Base-by-base conservation (phyloP, 2,113 vertebrate species). In the Oncorhynchus masou region DNA sequence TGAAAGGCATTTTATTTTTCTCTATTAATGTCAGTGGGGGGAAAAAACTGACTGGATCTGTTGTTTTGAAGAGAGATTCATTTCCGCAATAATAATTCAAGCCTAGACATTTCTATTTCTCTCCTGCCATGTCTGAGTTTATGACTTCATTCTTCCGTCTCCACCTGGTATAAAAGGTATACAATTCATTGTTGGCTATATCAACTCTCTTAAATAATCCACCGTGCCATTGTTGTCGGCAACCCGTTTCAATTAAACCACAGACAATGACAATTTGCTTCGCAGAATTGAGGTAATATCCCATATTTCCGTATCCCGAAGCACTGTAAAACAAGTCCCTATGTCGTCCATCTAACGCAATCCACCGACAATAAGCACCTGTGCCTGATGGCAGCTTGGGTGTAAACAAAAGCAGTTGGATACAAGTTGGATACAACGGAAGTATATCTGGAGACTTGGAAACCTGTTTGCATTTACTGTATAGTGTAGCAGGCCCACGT, bases 1-100 rank as follows among this genome's bases (percentile, higher is more conserved):
- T 72, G 70, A 77, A 54, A 29, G 34, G 34, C 62, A 69, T 75
- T 49, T 70, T 27, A 29, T 69, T 62, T 39, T 29, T 70, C 51
- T 45, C 60, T 74, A 45, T 76, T 79, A 67, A 48, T 75, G 76
- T 67, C 78, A 34, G 51, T 22, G 5, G 25, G 5, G n/a, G 74
- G 19, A 39, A 34, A 48, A 29, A 60, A 39, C 15, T 19, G 4
- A 57, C 49, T 19, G 49, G 1, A 54, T 25, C 70, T 29, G 65
- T 67, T 29, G 25, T 67, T 25, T 8, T 64, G 20, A n/a, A 67
- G 25, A 22, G 6, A 62, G 12, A 29, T 5, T 66, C 11, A 29
- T 66, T 66, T 66, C 25, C 9, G 16, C 22, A 66, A 45, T 25
- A 9, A 20, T 69, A 69, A 69, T 22, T 69, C 5, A 39, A 45